phyloP scores from a whole-genome alignment of 1,140 invertebrate genomes.

The Ceratosolen fusciceps region DNA sequence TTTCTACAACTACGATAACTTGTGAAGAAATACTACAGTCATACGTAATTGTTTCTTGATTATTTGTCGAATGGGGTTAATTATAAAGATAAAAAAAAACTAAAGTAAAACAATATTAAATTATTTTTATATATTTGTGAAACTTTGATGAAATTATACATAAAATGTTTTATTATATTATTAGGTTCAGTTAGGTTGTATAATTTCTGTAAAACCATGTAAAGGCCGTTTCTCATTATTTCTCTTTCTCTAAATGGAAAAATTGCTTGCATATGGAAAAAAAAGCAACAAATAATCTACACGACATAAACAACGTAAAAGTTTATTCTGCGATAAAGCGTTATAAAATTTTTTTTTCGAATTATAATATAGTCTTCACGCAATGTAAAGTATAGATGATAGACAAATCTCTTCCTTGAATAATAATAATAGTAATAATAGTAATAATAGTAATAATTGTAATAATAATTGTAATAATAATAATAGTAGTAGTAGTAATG shows the following conservation, averaged over 20 bases:
- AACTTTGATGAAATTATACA: constrained; percentile 30
- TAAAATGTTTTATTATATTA: constrained; percentile 33
- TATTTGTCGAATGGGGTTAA: too few species aligned
- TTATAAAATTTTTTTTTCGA: constrained; percentile 44
- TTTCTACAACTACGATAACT: too few species aligned
- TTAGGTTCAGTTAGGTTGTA: constrained; percentile 40
- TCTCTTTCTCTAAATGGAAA: background rate
- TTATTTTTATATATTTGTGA: constrained; percentile 33
- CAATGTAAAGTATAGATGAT: constrained; percentile 42
- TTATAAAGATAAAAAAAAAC: too few species aligned
- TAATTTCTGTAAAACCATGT: constrained; percentile 31
- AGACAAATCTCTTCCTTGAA: constrained; percentile 40
- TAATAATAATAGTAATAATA: constrained; percentile 34
- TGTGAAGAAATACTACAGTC: too few species aligned
- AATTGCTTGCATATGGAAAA: constrained; percentile 10
- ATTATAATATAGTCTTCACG: constrained; percentile 48
- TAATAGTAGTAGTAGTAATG: constrained; percentile 46
- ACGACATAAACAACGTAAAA: constrained; percentile 43
- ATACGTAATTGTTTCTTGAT: too few species aligned
- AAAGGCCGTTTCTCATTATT: background rate
- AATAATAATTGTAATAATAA: too few species aligned
- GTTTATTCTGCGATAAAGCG: constrained; percentile 48
- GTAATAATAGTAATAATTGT: too few species aligned
- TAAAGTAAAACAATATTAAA: too few species aligned
- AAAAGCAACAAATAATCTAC: constrained; percentile 41